Evolutionary conservation across 2,797 vertebrate species (phyloP).

Genomic region (Microctenopoma stevenorrisi): DNA sequence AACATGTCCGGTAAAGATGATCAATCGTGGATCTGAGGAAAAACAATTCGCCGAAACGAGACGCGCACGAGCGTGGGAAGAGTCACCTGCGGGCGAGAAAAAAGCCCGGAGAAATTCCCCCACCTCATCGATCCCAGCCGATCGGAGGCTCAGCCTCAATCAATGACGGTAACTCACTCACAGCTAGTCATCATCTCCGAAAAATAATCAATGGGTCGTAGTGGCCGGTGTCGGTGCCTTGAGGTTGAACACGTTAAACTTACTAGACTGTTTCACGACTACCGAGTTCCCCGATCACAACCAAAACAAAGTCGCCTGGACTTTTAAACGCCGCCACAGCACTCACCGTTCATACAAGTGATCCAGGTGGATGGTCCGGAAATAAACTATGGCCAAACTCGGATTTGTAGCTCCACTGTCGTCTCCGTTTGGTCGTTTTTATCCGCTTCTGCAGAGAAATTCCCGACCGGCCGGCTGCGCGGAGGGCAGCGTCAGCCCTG

Average conservation of each 20-base stretch:
- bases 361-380: neutral
- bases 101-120: constrained; percentile 47
- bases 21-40: constrained; percentile 7
- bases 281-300: neutral
- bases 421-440: constrained; percentile 3
- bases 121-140: constrained; percentile 31
- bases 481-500: constrained; percentile 5
- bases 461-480: constrained; percentile 60
- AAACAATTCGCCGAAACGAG: constrained; percentile 40
- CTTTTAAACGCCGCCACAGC: constrained; percentile 21
- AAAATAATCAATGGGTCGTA: neutral
- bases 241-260: neutral
- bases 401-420: constrained; percentile 1
- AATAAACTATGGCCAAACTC: neutral
- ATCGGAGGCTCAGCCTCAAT: constrained; percentile 6
- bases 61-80: constrained; percentile 43
- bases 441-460: constrained; percentile 57
- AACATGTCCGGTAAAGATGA: constrained; percentile 46
- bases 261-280: neutral
- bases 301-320: constrained; percentile 34
- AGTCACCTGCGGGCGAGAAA: constrained; percentile 23
- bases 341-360: constrained; percentile 60
- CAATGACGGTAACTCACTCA: constrained; percentile 27
- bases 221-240: too few relatives aligned
- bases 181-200: neutral